Percentiles rank a stretch among this genome's conserved stretches.
phyloP scores from a whole-genome alignment of 2,113 vertebrate genomes.

The Tympanuchus pallidicinctus region DNA sequence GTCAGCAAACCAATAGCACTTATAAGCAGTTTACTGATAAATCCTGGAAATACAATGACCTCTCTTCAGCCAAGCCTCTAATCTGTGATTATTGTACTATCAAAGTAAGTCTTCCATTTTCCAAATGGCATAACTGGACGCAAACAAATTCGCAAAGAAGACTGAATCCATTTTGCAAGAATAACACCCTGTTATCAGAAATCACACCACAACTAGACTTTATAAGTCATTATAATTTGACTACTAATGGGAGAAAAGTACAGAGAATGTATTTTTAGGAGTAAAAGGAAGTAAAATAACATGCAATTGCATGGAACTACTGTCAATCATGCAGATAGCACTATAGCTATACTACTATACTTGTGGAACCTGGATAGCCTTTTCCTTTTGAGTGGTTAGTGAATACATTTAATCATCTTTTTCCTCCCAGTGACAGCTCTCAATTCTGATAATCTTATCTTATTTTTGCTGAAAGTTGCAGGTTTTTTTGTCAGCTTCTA shows the following conservation, averaged over 20 bases:
- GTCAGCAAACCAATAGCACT: neutral
- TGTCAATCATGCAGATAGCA: neutral
- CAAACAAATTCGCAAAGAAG: neutral
- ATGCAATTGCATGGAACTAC: neutral
- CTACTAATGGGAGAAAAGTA: neutral
- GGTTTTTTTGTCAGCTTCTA: neutral
- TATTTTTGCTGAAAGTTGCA: neutral
- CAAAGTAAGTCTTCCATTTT: neutral
- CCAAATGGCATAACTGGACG: neutral
- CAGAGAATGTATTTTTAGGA: neutral
- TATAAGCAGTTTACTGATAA: conserved; percentile 14
- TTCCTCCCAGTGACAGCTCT: neutral
- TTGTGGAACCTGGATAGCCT: neutral
- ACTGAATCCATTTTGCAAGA: neutral
- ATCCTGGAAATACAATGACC: neutral
- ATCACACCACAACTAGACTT: neutral
- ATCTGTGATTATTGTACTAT: neutral
- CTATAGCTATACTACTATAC: neutral
- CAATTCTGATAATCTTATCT: neutral
- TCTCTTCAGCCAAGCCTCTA: neutral
- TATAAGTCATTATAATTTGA: neutral
- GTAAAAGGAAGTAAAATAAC: conserved; percentile 2
- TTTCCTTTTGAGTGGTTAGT: neutral
- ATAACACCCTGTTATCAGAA: neutral
- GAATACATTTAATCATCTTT: neutral